A percentile compares a stretch with the other conserved stretches of the same genome.
These are phyloP conservation scores for Oncorhynchus tshawytscha DNA, from an alignment of 2,113 vertebrate genomes.

Conservation along the genomic window DNA sequence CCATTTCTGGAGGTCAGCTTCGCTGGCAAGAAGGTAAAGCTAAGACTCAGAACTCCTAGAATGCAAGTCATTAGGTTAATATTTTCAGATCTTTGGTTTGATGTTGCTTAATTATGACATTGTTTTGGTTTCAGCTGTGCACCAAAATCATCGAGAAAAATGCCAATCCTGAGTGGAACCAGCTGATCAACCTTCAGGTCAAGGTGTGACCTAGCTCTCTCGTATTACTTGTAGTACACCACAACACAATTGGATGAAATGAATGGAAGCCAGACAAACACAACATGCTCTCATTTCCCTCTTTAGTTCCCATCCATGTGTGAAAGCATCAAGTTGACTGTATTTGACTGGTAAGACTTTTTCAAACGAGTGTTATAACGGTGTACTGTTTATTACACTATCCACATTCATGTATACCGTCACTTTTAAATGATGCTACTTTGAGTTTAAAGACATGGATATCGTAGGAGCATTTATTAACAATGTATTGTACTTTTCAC, in stretches of 20 bases:
- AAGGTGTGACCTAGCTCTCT: slow-evolving; percentile 77
- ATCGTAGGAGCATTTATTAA: too few relatives aligned
- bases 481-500: neutral
- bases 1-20: slow-evolving; percentile 95
- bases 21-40: slow-evolving; percentile 91
- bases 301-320: slow-evolving; percentile 95
- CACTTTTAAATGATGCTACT: too few relatives aligned
- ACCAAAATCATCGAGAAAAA: slow-evolving; percentile 93
- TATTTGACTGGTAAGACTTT: slow-evolving; percentile 87
- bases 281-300: neutral
- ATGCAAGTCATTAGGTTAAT: too few relatives aligned
- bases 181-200: slow-evolving; percentile 86
- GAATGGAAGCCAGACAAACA: neutral
- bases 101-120: neutral
- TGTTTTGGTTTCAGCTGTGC: slow-evolving; percentile 73
- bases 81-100: neutral
- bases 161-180: slow-evolving; percentile 98
- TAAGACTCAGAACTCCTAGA: too few relatives aligned
- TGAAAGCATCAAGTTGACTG: slow-evolving; percentile 87
- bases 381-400: too few relatives aligned
- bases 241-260: neutral
- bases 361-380: too few relatives aligned
- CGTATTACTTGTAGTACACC: neutral
- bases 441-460: too few relatives aligned
- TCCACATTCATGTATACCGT: too few relatives aligned